Base-by-base conservation (phyloP, 2,888 invertebrate genomes). In the Andrena chrysosceles region DNA sequence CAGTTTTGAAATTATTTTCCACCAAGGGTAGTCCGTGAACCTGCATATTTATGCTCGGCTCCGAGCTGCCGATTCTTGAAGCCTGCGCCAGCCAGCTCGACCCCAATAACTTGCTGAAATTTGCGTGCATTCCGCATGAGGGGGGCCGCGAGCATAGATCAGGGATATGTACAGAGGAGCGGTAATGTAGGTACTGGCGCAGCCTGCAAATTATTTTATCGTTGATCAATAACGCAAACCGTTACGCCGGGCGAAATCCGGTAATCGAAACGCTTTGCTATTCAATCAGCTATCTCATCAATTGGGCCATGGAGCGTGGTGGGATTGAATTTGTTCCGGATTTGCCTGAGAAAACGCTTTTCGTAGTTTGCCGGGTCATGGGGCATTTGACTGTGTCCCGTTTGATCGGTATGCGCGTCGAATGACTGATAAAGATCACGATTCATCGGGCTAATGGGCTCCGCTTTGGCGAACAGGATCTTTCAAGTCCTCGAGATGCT, bases 131-230 rank as follows among this genome's bases (percentile, higher is more conserved):
- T 16, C 13, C 29, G 23, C 4, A 7, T 10, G 23, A 26, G n/a
- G 16, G 23, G 6, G 20, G 20, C 31, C 31, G 20, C 20, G 42
- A 73, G 33, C 23, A 20, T 54, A 54, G 60, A 73, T 60, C 52
- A 48, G 0, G 49, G 48, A 26, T 31, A 48, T 26, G 31, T 33
- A 33, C 7, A 5, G 42, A 33, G 23, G 35, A 13, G 8, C 59
- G 33, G 54, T 68, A 54, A 16, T 23, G 48, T 42, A 42, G 42
- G 42, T 29, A 49, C 31, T 16, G 31, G 13, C 23, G 8, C 0
- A 3, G 56, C 10, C 48, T 7, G 68, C 31, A 69, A 74, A 79
- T 74, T 64, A 56, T 81, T 74, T 70, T 67, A 74, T 66, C 73
- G 54, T 31, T 26, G 60, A 79, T 79, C 79, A 54, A 69, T 54